phyloP scores from a whole-genome alignment of 2,888 invertebrate genomes.

The Andrena fulva region DNA sequence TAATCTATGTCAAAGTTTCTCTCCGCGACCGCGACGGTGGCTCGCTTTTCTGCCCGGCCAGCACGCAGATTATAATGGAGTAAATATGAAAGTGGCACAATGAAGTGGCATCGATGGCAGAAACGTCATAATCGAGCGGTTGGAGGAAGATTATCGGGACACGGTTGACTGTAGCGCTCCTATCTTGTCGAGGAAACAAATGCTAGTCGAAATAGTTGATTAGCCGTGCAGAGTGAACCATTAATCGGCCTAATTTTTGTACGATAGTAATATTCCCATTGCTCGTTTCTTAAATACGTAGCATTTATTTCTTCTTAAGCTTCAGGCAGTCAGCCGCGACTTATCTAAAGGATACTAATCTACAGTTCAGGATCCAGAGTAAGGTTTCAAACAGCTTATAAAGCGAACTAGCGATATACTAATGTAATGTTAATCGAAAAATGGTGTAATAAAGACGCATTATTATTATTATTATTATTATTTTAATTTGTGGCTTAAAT shows the following conservation, averaged over 20 bases:
- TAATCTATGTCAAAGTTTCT: constrained; percentile 63
- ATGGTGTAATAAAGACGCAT: no score
- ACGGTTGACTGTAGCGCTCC: neutral
- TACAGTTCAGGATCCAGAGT: no score
- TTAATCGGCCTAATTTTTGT: neutral
- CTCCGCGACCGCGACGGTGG: neutral
- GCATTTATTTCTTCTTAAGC: no score
- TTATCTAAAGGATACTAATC: no score
- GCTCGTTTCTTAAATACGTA: no score
- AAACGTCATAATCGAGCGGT: constrained; percentile 43
- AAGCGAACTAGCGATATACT: no score
- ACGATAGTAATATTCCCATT: no score
- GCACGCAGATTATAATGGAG: constrained; percentile 25
- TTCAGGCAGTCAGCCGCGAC: no score
- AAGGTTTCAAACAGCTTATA: no score
- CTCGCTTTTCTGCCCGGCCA: constrained; percentile 2
- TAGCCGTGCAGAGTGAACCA: neutral
- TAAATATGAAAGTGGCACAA: constrained; percentile 30
- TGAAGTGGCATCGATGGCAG: constrained; percentile 29
- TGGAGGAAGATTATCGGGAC: constrained; percentile 33
- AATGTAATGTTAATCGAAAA: no score
- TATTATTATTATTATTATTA: no score
- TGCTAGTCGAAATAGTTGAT: neutral
- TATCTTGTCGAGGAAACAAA: neutral
- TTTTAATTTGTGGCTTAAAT: no score